Conservation (phyloP, 1,140 invertebrate genomes). For the Teleogryllus occipitalis region DNA sequence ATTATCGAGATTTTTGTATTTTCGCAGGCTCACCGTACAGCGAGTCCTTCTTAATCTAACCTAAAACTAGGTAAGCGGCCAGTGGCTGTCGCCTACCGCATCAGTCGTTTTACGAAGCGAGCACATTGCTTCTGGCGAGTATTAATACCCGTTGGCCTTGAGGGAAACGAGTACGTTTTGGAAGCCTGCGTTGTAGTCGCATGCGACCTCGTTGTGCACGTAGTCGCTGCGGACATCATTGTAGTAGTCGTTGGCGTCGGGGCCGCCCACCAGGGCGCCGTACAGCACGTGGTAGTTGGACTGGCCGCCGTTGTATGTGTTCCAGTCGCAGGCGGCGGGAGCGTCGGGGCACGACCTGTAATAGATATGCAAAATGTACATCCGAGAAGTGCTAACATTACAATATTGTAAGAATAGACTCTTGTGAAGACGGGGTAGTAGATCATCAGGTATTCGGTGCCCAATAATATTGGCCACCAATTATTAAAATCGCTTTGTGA, state of each 20-base stretch:
- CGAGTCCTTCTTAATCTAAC: no score
- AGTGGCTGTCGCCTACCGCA: no score
- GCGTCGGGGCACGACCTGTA: conserved; percentile 28
- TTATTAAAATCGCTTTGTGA: no score
- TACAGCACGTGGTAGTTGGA: conserved; percentile 33
- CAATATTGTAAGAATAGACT: no score
- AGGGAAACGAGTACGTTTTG: neutral
- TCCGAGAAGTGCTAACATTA: no score
- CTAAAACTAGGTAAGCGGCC: no score
- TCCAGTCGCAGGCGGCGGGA: conserved; percentile 29
- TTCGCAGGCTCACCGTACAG: no score
- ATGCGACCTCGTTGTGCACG: conserved; percentile 35
- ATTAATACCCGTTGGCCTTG: neutral
- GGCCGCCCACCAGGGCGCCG: conserved; percentile 40
- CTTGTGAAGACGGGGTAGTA: no score
- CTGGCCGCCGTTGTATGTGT: conserved; percentile 20
- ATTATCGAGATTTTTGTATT: no score
- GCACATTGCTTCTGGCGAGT: neutral
- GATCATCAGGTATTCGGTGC: no score
- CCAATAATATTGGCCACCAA: no score
- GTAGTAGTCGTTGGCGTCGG: conserved; percentile 32
- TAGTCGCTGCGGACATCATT: conserved; percentile 32
- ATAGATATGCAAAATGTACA: neutral
- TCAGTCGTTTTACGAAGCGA: no score
- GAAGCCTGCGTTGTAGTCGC: conserved; percentile 25